These are phyloP conservation scores for Volucella bombylans DNA, from an alignment of 2,888 invertebrate species.

Conservation along the genomic window DNA sequence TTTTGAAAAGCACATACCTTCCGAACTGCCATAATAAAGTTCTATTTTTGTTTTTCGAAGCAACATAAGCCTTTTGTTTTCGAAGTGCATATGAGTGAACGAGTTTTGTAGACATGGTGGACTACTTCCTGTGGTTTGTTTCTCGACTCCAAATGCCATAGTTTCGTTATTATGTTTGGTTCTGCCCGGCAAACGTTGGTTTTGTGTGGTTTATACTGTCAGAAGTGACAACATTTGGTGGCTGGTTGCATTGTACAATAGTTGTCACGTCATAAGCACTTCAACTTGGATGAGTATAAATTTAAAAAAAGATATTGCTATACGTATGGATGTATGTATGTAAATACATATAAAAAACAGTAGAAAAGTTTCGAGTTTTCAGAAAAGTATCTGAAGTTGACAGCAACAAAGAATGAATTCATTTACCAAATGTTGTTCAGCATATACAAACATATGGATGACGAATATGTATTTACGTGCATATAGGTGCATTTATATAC, in stretches of 20 bases:
- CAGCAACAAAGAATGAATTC: conserved; percentile 40
- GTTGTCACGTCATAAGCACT: conserved; percentile 71
- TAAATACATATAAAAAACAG: conserved; percentile 39
- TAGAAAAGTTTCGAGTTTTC: conserved; percentile 43
- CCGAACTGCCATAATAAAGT: conserved; percentile 72
- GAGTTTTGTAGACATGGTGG: conserved; percentile 72
- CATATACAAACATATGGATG: background rate
- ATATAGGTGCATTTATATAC: background rate
- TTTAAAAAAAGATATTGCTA: conserved; percentile 30
- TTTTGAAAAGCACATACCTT: conserved; percentile 66
- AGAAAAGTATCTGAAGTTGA: conserved; percentile 47
- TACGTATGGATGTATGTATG: no score
- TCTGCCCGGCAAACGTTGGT: conserved; percentile 68
- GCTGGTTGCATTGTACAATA: conserved; percentile 55
- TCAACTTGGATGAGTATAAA: conserved; percentile 62
- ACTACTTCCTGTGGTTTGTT: conserved; percentile 73
- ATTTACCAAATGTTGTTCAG: conserved; percentile 21
- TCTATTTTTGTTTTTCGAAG: conserved; percentile 68
- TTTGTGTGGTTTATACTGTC: conserved; percentile 40
- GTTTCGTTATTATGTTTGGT: conserved; percentile 66
- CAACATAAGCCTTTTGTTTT: conserved; percentile 74
- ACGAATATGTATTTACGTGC: background rate
- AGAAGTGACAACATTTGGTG: conserved; percentile 66
- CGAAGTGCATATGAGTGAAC: conserved; percentile 70
- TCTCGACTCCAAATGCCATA: conserved; percentile 49